Base-by-base conservation (phyloP, 1,140 invertebrate genomes). In the Vollenhovia emeryi region DNA sequence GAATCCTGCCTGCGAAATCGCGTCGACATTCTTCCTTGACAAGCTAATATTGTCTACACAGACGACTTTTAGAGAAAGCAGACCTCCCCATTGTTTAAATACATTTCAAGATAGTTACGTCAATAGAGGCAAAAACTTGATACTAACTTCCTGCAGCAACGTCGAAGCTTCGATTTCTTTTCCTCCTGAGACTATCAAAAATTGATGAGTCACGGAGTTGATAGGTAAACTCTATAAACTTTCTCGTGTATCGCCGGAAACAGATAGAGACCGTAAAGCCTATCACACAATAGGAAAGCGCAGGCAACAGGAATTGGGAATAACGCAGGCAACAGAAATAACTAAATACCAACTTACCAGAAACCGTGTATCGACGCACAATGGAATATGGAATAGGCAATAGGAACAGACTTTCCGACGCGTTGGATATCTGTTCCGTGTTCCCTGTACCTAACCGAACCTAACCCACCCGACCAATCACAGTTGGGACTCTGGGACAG, bases 1-100 rank as follows among this genome's bases (percentile, higher is more conserved):
- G 89, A 87, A 82, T 84, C 84, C 84, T 88, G 68, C 74, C 85
- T n/a, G 79, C 78, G 64, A 82, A 66, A 50, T 40, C 15, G 43
- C 40, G 27, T 64, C 55, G 36, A 64, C n/a, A 64, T 18, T 45
- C 15, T 55, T 43, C 18, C 18, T 21, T 21, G 21, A 55, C n/a
- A 30, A 33, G 13, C 18, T 60, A 13, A 21, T 60, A n/a, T 59
- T 9, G 8, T 1, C 6, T 24, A 76, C 18, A 30, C 27, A n/a
- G 15, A 52, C 30, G 33, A 36, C 0, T 15, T 36, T 55, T n/a
- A 9, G 0, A 30, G 15, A 5, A 21, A 71, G 11, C 48, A 8
- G 15, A 8, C 5, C 9, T 71, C 13, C n/a, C n/a, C n/a, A 69
- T 30, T 48, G 9, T 75, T 75, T 50, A 8, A 59, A 75, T 75